Evolutionary conservation across 2,113 vertebrate genomes (phyloP).

Genomic region (Pomatorhinus ruficollis): DNA sequence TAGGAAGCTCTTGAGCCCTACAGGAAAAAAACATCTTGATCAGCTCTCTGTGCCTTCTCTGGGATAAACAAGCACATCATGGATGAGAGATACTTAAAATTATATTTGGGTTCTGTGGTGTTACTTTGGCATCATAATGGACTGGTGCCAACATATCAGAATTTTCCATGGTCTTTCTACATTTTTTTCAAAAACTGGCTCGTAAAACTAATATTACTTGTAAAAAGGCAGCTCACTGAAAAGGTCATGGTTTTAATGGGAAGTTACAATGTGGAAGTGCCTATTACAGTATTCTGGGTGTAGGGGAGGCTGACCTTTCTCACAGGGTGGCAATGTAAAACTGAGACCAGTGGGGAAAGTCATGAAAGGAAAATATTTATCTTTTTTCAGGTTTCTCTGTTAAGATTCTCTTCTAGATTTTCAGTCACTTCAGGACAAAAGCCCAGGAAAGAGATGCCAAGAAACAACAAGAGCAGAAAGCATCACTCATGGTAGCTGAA

Average conservation of each 20-base stretch:
- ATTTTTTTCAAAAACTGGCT: not conserved
- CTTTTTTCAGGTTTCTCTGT: not conserved
- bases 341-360: not conserved
- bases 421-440: not conserved
- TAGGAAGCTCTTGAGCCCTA: not conserved
- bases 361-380: not conserved
- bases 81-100: not conserved
- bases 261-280: not conserved
- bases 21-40: not conserved
- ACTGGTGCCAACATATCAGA: not conserved
- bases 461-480: not conserved
- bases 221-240: not conserved
- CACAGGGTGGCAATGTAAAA: not conserved
- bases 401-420: not conserved
- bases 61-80: not conserved
- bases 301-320: not conserved
- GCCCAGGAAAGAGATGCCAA: not conserved
- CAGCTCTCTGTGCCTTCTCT: not conserved
- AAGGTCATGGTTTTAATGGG: not conserved
- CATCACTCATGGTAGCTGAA: not conserved
- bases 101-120: not conserved
- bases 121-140: not conserved
- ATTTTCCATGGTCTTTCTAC: not conserved
- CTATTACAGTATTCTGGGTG: not conserved
- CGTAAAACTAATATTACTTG: not conserved